Evolutionary conservation across 2,888 invertebrate genomes (phyloP), one percentile per base, ranked within the genome.

Genomic region (Stramonita haemastoma): DNA sequence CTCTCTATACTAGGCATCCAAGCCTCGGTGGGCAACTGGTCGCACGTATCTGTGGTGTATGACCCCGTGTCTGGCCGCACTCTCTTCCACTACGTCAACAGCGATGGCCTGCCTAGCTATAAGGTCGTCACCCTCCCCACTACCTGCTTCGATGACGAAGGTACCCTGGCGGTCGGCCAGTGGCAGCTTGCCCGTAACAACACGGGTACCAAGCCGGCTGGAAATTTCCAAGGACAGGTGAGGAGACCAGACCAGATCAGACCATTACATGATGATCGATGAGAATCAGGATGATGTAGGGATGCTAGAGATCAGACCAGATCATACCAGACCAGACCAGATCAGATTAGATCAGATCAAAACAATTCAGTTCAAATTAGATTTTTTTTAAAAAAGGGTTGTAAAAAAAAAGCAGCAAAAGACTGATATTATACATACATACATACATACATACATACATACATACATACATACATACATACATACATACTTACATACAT

Each of bases 31-130:
- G 84, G 84, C 29, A 84, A 84, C 84, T 84, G 84, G 84, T 34
- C 84, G 56, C 84, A 84, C 57, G 84, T 84, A 57, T 84, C 84
- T 4, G 84, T 84, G 84, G 84, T 84, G 84, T 84, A 84, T 29
- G 84, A 84, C 56, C 84, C 56, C 17, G 29, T 57, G 29, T 17
- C 57, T 8, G 84, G 84, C 29, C 56, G 84, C 36, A 84, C 84
- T n/a, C 34, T 36, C n/a, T 84, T 84, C 84, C 26, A 84, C 84
- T 84, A 84, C 84, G 57, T 84, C 57, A 57, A 84, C 84, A 2
- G 4, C 29, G 34, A 84, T 17, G 29, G 36, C 4, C n/a, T 84
- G n/a, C 84, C 84, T n/a, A n/a, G 15, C 2, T 84, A 84, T 57
- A 84, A 84, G 84, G 6, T 84, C 36, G 57, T 84, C 56, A 84